Evolutionary conservation across 2,797 vertebrate genomes (phyloP).

Genomic region (Parotocinclus haroldoi): DNA sequence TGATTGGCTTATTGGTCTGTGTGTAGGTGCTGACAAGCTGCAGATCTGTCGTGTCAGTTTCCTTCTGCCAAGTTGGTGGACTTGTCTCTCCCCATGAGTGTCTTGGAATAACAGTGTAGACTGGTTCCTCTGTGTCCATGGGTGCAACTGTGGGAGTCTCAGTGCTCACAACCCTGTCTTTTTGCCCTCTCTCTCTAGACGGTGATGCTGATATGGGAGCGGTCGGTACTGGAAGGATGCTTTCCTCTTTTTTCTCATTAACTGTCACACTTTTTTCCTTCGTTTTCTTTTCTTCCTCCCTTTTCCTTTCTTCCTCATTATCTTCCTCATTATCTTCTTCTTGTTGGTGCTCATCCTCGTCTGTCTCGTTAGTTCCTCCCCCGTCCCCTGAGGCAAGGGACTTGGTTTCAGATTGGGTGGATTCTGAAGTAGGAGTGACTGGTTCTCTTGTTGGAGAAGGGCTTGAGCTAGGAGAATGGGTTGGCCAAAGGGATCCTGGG

Average conservation of each 20-base stretch:
- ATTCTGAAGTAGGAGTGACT: constrained; percentile 55
- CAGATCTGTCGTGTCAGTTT: constrained; percentile 63
- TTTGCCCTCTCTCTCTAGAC: constrained; percentile 67
- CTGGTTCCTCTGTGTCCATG: constrained; percentile 42
- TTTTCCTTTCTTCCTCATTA: constrained; percentile 79
- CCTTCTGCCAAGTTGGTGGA: constrained; percentile 65
- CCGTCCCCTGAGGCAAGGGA: constrained; percentile 65
- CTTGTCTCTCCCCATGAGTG: constrained; percentile 36
- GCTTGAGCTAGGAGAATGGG: constrained; percentile 68
- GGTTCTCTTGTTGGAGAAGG: constrained; percentile 71
- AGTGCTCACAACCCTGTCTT: constrained; percentile 40
- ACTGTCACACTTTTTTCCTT: constrained; percentile 64
- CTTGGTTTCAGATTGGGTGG: constrained; percentile 66
- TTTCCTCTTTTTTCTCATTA: constrained; percentile 52
- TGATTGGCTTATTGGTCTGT: constrained; percentile 50
- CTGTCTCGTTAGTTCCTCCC: constrained; percentile 73
- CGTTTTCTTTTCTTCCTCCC: constrained; percentile 67
- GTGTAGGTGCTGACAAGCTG: constrained; percentile 69
- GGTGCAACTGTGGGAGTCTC: constrained; percentile 42
- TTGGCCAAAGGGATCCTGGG: constrained; percentile 91
- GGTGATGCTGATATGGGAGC: constrained; percentile 64
- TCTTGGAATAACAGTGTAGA: constrained; percentile 34
- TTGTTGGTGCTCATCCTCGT: constrained; percentile 64
- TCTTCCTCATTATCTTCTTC: constrained; percentile 78
- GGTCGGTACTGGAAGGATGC: constrained; percentile 53